Conservation (phyloP, 1,140 invertebrate genomes). For the Chymomyza costata region DNA sequence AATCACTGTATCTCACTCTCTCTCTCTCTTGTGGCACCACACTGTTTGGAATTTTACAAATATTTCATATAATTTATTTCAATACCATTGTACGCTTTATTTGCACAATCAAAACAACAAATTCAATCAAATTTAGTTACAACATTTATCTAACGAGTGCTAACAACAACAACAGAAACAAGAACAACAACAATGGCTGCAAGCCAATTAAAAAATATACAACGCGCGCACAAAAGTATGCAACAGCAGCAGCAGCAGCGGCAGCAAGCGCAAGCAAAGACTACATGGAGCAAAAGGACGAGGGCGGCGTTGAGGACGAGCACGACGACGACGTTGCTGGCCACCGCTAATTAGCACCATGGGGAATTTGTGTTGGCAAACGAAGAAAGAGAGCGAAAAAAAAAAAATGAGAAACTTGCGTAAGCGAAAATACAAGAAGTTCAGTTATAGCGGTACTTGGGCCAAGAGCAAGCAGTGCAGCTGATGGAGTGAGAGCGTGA, state of each 20-base stretch:
- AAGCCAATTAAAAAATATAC: conserved; percentile 69
- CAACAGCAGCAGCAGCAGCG: conserved; percentile 24
- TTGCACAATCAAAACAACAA: conserved; percentile 27
- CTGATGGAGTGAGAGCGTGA: conserved; percentile 2
- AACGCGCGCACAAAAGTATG: conserved; percentile 39
- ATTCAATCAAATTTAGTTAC: conserved; percentile 34
- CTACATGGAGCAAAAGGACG: not conserved
- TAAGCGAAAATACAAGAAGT: conserved; percentile 62
- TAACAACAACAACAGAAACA: conserved; percentile 1
- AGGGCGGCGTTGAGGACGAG: conserved; percentile 14
- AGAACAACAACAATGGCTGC: too few species aligned
- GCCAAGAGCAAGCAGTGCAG: conserved; percentile 5
- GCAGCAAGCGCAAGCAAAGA: not conserved
- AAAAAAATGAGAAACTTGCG: conserved; percentile 44
- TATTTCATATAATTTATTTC: too few species aligned
- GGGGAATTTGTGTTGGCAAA: conserved; percentile 58
- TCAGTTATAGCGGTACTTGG: conserved; percentile 2
- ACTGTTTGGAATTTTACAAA: too few species aligned
- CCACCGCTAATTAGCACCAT: conserved; percentile 71
- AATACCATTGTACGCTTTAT: too few species aligned
- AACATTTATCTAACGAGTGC: conserved; percentile 31
- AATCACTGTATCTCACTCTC: too few species aligned
- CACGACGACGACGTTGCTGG: conserved; percentile 24
- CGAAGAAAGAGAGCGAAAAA: not conserved
- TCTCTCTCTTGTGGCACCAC: too few species aligned